Conservation (phyloP, 2,113 vertebrate species). For the Orthonyx spaldingii region DNA sequence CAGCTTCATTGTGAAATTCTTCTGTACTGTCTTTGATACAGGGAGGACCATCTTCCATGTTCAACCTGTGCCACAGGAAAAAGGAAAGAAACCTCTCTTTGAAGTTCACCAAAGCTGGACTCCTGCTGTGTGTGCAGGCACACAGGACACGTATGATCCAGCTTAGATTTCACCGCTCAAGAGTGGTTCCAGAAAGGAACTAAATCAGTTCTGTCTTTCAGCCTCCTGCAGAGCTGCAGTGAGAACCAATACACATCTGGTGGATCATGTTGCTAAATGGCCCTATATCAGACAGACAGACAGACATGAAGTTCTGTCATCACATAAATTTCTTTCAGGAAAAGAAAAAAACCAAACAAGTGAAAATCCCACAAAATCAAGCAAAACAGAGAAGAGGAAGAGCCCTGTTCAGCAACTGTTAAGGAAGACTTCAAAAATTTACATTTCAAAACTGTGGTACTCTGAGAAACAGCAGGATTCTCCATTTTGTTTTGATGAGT, state of each 20-base stretch:
- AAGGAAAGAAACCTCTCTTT: background rate
- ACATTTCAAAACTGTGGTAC: background rate
- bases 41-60: background rate
- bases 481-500: background rate
- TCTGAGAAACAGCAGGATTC: background rate
- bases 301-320: background rate
- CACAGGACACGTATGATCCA: accelerated
- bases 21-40: background rate
- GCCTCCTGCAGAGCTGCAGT: background rate
- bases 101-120: background rate
- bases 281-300: background rate
- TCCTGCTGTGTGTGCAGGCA: background rate
- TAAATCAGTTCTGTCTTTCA: background rate
- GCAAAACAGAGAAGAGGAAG: background rate
- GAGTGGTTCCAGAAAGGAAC: background rate
- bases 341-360: background rate
- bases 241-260: background rate
- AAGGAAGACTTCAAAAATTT: background rate
- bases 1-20: background rate
- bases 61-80: background rate
- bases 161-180: background rate
- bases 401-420: background rate
- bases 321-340: background rate
- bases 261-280: background rate
- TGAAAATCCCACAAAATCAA: background rate